These are phyloP conservation scores for Hassar affinis DNA, from an alignment of 2,113 vertebrate genomes.

Conservation along the genomic window DNA sequence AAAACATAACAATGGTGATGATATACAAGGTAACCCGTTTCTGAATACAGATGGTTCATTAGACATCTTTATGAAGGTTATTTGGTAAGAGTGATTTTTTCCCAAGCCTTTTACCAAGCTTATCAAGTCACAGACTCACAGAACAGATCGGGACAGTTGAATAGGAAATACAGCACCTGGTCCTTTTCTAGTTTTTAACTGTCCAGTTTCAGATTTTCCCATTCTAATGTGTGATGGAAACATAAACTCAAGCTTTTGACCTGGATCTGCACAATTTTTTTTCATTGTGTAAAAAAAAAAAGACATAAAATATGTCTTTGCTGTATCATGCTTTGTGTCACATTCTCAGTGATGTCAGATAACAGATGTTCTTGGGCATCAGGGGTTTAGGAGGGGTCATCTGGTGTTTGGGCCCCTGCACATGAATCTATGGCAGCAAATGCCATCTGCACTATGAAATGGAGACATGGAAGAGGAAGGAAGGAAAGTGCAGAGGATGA, in stretches of 20 bases:
- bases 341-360: constrained; percentile 5
- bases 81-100: not conserved
- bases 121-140: not conserved
- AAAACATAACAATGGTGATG: constrained; percentile 34
- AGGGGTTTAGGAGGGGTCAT: constrained; percentile 13
- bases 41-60: constrained; percentile 12
- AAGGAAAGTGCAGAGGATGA: constrained; percentile 49
- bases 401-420: constrained; percentile 12
- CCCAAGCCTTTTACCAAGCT: not conserved
- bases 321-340: constrained; percentile 37
- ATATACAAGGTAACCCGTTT: constrained; percentile 5
- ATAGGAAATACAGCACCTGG: not conserved
- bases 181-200: not conserved
- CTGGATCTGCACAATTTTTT: not conserved
- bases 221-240: not conserved
- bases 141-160: not conserved
- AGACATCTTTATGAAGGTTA: not conserved
- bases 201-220: not conserved
- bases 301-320: constrained; percentile 7
- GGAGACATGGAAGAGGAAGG: constrained; percentile 31
- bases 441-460: constrained; percentile 22
- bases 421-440: constrained; percentile 35
- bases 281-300: too few relatives aligned
- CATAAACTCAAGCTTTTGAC: not conserved
- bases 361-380: constrained; percentile 27